Conservation (phyloP, 2,113 vertebrate genomes). For the Fukomys damarensis region DNA sequence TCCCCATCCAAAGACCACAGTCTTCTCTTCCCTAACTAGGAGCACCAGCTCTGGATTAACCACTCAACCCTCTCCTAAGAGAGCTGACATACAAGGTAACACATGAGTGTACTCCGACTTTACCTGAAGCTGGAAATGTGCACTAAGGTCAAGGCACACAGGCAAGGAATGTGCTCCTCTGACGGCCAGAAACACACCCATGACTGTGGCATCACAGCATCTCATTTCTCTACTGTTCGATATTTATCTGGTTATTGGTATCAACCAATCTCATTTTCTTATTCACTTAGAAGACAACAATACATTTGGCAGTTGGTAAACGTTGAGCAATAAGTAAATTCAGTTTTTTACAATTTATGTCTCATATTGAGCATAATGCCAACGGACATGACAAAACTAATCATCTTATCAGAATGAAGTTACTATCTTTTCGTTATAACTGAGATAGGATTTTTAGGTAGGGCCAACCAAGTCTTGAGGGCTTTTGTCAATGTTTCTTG, state of each 20-base stretch:
- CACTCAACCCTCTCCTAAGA: not conserved
- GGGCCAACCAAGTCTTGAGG: not conserved
- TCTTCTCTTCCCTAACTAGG: not conserved
- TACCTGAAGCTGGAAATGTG: not conserved
- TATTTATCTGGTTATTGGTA: constrained; percentile 32
- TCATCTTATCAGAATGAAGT: constrained; percentile 35
- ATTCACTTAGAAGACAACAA: constrained; percentile 47
- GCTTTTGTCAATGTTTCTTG: not conserved
- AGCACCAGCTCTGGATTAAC: not conserved
- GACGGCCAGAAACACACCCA: not conserved
- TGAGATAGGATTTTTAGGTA: not conserved
- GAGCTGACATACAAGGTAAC: not conserved
- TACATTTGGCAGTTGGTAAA: not conserved
- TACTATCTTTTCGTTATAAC: constrained; percentile 4
- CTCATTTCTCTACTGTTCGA: not conserved
- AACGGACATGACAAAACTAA: constrained; percentile 40
- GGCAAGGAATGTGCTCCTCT: not conserved
- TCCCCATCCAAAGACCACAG: constrained; percentile 12
- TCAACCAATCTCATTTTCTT: constrained; percentile 49
- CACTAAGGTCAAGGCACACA: not conserved
- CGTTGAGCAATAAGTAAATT: not conserved
- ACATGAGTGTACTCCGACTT: not conserved
- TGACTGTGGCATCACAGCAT: not conserved
- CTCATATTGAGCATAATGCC: not conserved
- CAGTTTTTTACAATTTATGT: not conserved